A percentile compares a stretch with the other conserved stretches of the same genome.
These are phyloP conservation scores for Heterotis niloticus DNA, from an alignment of 2,113 vertebrate species.

Conservation along the genomic window DNA sequence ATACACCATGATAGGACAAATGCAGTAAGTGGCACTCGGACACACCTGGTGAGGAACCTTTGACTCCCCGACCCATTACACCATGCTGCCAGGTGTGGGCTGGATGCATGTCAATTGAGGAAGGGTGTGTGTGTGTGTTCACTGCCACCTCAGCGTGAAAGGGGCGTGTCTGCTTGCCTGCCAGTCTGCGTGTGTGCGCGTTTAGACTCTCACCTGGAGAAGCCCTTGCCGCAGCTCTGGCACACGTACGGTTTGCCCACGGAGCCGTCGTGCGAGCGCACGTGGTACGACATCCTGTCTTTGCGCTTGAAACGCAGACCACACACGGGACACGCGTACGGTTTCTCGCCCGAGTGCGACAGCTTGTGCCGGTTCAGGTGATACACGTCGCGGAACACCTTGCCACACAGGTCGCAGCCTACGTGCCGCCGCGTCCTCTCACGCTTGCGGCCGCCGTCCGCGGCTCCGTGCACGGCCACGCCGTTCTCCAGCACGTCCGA, in stretches of 20 bases:
- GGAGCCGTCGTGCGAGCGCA: constrained; percentile 93
- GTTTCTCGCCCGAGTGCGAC: constrained; percentile 96
- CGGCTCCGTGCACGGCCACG: constrained; percentile 66
- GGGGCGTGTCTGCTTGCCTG: too few relatives aligned
- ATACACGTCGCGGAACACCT: constrained; percentile 97
- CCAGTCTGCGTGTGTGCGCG: neutral
- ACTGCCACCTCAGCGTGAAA: too few relatives aligned
- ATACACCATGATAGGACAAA: too few relatives aligned
- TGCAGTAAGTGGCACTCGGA: too few relatives aligned
- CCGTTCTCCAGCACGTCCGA: constrained; percentile 77
- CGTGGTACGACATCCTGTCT: constrained; percentile 98
- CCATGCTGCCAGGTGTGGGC: too few relatives aligned
- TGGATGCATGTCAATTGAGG: too few relatives aligned
- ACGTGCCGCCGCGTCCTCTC: constrained; percentile 94
- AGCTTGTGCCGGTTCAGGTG: constrained; percentile 98
- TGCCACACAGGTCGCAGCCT: constrained; percentile 95
- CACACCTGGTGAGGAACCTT: too few relatives aligned
- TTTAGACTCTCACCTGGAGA: constrained; percentile 82
- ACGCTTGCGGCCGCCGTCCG: constrained; percentile 79
- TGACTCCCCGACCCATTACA: too few relatives aligned
- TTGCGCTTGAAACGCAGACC: constrained; percentile 95
- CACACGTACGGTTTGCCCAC: constrained; percentile 98
- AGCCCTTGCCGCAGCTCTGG: constrained; percentile 98
- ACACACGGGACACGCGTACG: constrained; percentile 94
- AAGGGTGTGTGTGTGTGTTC: too few relatives aligned